Conservation (phyloP, 2,797 vertebrate species). For the Simalia tracyae region DNA sequence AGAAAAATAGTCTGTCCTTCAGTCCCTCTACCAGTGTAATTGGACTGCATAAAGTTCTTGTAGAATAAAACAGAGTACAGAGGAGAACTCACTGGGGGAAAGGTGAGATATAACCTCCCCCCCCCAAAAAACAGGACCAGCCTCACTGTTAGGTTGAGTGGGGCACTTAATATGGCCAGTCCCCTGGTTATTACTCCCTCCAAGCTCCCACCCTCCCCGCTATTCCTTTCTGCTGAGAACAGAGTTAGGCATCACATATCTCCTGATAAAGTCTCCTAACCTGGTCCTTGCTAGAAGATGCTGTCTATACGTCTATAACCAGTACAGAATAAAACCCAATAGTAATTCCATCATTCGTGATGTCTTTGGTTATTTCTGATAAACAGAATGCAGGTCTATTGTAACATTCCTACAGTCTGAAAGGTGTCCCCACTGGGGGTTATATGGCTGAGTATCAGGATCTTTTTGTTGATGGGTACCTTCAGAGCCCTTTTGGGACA, state of each 20-base stretch:
- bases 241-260: background rate
- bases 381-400: background rate
- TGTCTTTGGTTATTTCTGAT: background rate
- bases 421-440: too few relatives aligned
- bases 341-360: background rate
- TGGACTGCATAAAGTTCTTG: background rate
- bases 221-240: background rate
- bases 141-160: background rate
- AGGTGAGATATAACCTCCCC: background rate
- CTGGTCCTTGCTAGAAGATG: background rate
- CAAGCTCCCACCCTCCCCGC: too few relatives aligned
- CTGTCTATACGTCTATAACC: background rate
- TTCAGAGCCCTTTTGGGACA: background rate
- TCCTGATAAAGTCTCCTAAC: background rate
- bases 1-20: too few relatives aligned
- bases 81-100: background rate
- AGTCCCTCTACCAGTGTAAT: too few relatives aligned
- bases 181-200: background rate
- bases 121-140: too few relatives aligned
- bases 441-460: background rate
- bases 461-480: background rate
- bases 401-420: background rate
- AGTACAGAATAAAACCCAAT: background rate
- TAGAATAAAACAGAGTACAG: background rate
- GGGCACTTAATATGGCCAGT: background rate